Conservation (phyloP, 2,113 vertebrate species). For the Nettapus auritus region DNA sequence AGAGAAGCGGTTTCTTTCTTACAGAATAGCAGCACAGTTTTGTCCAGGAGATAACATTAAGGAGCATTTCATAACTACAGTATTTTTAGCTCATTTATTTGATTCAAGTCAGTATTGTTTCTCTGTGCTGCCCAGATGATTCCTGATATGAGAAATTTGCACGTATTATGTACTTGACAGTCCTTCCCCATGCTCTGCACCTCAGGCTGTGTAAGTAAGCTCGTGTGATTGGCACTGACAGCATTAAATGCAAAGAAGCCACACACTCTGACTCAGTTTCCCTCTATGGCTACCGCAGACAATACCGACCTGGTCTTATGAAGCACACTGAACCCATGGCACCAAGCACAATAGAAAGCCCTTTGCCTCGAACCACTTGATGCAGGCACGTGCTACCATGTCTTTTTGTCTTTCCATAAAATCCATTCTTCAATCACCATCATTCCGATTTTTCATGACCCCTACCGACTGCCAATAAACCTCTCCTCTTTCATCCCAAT, state of each 20-base stretch:
- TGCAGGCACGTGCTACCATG: not conserved
- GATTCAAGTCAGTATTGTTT: not conserved
- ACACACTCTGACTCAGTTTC: not conserved
- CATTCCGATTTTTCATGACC: not conserved
- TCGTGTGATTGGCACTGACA: not conserved
- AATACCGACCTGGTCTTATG: not conserved
- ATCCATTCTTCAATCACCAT: not conserved
- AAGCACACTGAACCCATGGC: not conserved
- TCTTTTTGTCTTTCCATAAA: not conserved
- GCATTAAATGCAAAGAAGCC: not conserved
- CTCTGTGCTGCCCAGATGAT: not conserved
- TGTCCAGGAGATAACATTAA: not conserved
- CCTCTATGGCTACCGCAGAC: not conserved
- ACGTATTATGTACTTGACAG: not conserved
- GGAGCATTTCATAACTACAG: not conserved
- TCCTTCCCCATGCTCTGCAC: not conserved
- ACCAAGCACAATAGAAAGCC: not conserved
- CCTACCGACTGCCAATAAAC: not conserved
- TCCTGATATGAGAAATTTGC: not conserved
- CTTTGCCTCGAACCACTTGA: not conserved
- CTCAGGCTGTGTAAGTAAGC: not conserved
- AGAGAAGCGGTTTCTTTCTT: not conserved
- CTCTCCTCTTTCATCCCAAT: not conserved
- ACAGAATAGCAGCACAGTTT: not conserved
- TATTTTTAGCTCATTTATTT: conserved; percentile 3